Base-by-base conservation (phyloP, 2,113 vertebrate species). In the Syrmaticus mikado region DNA sequence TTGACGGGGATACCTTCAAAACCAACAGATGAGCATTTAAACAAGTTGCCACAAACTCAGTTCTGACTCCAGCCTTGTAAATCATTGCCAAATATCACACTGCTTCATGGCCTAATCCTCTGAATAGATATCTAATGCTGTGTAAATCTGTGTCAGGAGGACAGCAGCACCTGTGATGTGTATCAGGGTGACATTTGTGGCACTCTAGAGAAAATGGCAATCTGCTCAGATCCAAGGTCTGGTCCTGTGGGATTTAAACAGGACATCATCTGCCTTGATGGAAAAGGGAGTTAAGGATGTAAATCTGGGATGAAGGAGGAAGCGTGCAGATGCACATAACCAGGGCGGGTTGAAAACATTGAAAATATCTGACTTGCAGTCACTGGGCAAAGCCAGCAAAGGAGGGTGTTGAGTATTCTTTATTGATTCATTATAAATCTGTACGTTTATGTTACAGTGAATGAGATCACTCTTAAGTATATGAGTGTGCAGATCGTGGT, bases 101-200 rank as follows among this genome's bases (percentile, higher is more conserved):
- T 73, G 72, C 62, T 85, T 90, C 73, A n/a, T 1, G 11, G 60
- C 58, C 53, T 95, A 94, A 96, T 94, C 95, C 86, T 92, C 90
- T 73, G 91, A 92, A 91, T 82, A 86, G 89, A 61, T 60, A 84
- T 52, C 89, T 87, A 89, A 90, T 73, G 83, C 48, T 84, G 87
- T 84, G 83, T 79, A 92, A 94, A 95, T 95, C 94, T 97, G 89
- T 93, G 94, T 95, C 89, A 95, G 93, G 87, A 95, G 94, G 92
- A 66, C 91, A 90, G 1, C 57, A 85, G 77, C 80, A 95, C 92
- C 89, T 96, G 93, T 68, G 80, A 71, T 92, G 77, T 73, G 82
- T 76, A 96, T 94, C 92, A 86, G 82, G 73, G 81, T 91, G 92
- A 93, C 81, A 65, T 88, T 92, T 94, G 52, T 19, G 2, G 16